Percentiles rank a stretch among this genome's conserved stretches.
Evolutionary conservation across 2,113 vertebrate genomes (phyloP).

Genomic region (Anser cygnoides): DNA sequence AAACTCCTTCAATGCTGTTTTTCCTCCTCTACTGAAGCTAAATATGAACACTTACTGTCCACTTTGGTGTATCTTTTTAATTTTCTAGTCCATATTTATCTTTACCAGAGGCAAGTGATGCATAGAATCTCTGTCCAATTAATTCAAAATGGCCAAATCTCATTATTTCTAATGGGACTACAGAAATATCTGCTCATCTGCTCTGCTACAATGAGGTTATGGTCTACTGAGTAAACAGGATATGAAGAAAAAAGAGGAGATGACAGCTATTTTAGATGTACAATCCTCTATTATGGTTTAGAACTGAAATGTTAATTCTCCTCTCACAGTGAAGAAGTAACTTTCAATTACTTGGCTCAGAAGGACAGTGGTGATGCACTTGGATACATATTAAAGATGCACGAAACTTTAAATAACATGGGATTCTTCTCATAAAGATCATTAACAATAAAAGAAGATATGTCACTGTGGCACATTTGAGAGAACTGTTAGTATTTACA

Average conservation of each 20-base stretch:
- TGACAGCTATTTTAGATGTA: background rate
- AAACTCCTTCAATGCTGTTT: accelerated
- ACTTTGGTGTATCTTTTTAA: background rate
- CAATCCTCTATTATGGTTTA: background rate
- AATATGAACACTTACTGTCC: background rate
- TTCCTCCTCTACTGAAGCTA: background rate
- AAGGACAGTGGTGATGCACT: background rate
- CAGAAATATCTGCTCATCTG: background rate
- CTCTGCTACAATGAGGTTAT: background rate
- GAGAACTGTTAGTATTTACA: background rate
- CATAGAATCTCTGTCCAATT: background rate
- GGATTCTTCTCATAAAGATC: background rate
- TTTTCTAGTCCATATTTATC: background rate
- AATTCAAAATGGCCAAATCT: background rate
- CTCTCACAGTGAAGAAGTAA: background rate
- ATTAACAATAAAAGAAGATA: background rate
- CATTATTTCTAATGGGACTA: background rate
- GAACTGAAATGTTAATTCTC: background rate
- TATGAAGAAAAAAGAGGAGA: background rate
- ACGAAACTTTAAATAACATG: background rate
- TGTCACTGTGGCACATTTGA: background rate
- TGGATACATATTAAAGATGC: accelerated
- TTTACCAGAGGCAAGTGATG: background rate
- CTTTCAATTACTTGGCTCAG: background rate
- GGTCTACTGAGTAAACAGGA: background rate